Conservation (phyloP, 2,888 invertebrate species). For the Dorcus hopei region DNA sequence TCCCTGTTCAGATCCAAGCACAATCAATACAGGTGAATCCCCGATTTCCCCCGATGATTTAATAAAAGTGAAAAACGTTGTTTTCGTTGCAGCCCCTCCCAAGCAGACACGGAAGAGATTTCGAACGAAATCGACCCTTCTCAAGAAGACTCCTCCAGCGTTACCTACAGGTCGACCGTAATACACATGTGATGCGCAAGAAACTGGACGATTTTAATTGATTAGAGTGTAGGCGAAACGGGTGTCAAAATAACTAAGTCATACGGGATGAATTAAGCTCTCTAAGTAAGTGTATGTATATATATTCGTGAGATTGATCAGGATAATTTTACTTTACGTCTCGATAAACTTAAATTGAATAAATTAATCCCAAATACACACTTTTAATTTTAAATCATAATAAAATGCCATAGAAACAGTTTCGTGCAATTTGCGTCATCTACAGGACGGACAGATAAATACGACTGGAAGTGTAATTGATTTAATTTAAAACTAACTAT, state of each 20-base stretch:
- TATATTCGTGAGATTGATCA: background rate
- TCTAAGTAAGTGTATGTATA: background rate
- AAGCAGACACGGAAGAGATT: slow-evolving; percentile 26
- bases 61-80: background rate
- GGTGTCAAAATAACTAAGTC: slow-evolving; percentile 17
- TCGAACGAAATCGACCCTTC: slow-evolving; percentile 13
- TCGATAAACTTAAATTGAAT: too few species aligned
- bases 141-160: slow-evolving; percentile 25
- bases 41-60: background rate
- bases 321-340: background rate
- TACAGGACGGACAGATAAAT: too few species aligned
- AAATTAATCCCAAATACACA: too few species aligned
- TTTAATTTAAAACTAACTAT: background rate
- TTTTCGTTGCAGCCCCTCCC: slow-evolving; percentile 1
- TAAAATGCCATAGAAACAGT: too few species aligned
- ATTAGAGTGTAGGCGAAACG: slow-evolving; percentile 3
- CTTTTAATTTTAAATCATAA: too few species aligned
- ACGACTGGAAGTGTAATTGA: too few species aligned
- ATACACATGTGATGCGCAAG: slow-evolving; percentile 9
- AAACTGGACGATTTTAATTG: background rate
- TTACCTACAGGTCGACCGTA: slow-evolving; percentile 37
- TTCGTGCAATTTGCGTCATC: too few species aligned
- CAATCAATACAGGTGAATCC: slow-evolving; percentile 53
- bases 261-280: background rate
- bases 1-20: slow-evolving; percentile 66